Conservation (phyloP, 2,888 invertebrate genomes). For the Lucinisca nassula region DNA sequence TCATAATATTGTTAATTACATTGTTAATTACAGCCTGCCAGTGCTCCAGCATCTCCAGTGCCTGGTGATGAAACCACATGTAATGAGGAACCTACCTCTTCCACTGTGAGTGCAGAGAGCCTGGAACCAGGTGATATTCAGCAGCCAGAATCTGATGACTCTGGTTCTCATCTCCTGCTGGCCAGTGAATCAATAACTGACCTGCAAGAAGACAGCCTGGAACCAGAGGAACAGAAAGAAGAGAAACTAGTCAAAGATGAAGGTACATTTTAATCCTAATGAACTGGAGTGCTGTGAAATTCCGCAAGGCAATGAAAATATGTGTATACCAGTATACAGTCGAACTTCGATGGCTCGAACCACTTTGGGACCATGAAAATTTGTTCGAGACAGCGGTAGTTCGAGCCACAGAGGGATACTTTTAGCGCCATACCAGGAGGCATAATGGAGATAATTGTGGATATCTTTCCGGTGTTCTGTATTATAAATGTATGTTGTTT, state of each 20-base stretch:
- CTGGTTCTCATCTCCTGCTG: slow-evolving; percentile 25
- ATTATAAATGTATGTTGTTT: too few relatives aligned
- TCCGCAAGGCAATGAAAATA: too few relatives aligned
- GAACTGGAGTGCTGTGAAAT: too few relatives aligned
- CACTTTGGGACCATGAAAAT: too few relatives aligned
- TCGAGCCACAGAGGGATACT: too few relatives aligned
- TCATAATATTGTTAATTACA: too few relatives aligned
- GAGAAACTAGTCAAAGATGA: slow-evolving; percentile 70
- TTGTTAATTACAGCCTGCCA: background rate
- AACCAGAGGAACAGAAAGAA: slow-evolving; percentile 11
- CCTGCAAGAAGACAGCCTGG: slow-evolving; percentile 9
- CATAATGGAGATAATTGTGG: too few relatives aligned
- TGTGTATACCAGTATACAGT: too few relatives aligned
- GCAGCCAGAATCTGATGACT: background rate
- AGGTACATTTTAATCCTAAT: slow-evolving; percentile 53
- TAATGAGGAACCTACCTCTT: background rate
- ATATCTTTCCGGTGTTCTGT: too few relatives aligned
- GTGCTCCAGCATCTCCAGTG: background rate
- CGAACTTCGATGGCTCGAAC: too few relatives aligned
- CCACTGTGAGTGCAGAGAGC: slow-evolving; percentile 10
- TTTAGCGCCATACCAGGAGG: too few relatives aligned
- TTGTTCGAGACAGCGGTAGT: too few relatives aligned
- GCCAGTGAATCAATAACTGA: slow-evolving; percentile 15
- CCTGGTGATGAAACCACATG: background rate
- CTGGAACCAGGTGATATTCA: slow-evolving; percentile 19